Base-by-base conservation (phyloP, 2,888 invertebrate species). In the Oscheius onirici region DNA sequence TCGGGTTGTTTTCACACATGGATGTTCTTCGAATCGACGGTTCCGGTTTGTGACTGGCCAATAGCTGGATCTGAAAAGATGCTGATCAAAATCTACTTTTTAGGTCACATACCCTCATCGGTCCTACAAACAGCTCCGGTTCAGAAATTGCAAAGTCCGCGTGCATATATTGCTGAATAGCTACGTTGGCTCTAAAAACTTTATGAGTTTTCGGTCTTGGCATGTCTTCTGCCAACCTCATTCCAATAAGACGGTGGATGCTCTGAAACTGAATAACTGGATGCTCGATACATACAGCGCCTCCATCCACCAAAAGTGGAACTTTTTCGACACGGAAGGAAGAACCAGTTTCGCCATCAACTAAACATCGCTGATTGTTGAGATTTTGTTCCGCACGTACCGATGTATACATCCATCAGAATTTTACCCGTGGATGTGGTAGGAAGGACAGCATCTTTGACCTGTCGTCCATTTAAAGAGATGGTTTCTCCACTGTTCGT, bases 321-420 rank as follows among this genome's bases (percentile, higher is more conserved):
- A 69, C 69, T n/a, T 69, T 44, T 26, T 69, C 58, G 3, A 69
- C 57, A 13, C 43, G 28, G 34, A 69, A 69, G n/a, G 60, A 60
- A 20, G 69, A 69, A 34, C 69, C 69, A 34, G 69, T 54, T 58
- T 69, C 69, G 11, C 69, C 69, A 34, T 69, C 69, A n/a, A 69
- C 69, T 69, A 44, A 26, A 69, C 5, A 11, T 2, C 28, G 13
- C 8, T 6, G 15, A 0, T n/a, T 34, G 11, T 13, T 5, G 17
- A 34, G 13, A 11, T 3, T 15, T 54, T 3, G 10, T 10, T 20
- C 10, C 2, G 3, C 2, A 17, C 40, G 2, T 41, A 66, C 66
- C 66, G n/a, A 66, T 66, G 34, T 40, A 66, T 11, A 66, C 52
- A 20, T 66, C 66, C 66, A 66, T 66, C 2, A 40, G n/a, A 24